These are phyloP conservation scores for Hydrolagus colliei DNA, from an alignment of 2,797 vertebrate genomes.

Conservation along the genomic window DNA sequence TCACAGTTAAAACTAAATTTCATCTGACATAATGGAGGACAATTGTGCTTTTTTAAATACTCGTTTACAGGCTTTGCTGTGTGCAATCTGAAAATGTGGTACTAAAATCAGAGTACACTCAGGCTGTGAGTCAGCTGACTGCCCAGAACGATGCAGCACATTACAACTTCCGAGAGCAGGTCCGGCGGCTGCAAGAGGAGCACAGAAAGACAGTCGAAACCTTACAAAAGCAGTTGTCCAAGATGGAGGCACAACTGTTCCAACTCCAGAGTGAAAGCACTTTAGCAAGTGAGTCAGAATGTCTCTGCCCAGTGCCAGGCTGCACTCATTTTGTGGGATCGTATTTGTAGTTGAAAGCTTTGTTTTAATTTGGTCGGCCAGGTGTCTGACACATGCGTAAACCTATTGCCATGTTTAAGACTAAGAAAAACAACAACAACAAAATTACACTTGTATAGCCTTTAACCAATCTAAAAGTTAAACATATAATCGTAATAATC, in stretches of 20 bases:
- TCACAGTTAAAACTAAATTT: too few species aligned
- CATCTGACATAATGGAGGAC: neutral
- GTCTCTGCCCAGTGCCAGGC: neutral
- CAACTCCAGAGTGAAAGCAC: conserved; percentile 69
- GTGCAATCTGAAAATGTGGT: conserved; percentile 76
- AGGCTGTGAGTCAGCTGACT: conserved; percentile 65
- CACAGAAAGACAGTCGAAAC: conserved; percentile 81
- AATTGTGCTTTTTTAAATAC: neutral
- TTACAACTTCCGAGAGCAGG: conserved; percentile 75
- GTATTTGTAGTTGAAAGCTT: neutral
- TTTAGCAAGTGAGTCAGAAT: conserved; percentile 59
- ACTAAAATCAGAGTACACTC: conserved; percentile 73
- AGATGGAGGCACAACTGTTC: conserved; percentile 80
- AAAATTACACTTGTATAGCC: too few species aligned
- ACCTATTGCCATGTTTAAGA: too few species aligned
- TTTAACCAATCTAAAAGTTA: too few species aligned
- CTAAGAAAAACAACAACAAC: too few species aligned
- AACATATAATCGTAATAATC: too few species aligned
- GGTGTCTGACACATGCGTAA: too few species aligned
- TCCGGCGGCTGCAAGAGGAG: conserved; percentile 80
- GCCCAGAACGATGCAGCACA: conserved; percentile 73
- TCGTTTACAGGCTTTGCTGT: conserved; percentile 21
- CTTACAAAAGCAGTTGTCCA: conserved; percentile 76
- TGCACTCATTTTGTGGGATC: neutral
- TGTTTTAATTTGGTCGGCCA: too few species aligned